Conservation (phyloP, 2,888 invertebrate species). For the Nephrotoma appendiculata region DNA sequence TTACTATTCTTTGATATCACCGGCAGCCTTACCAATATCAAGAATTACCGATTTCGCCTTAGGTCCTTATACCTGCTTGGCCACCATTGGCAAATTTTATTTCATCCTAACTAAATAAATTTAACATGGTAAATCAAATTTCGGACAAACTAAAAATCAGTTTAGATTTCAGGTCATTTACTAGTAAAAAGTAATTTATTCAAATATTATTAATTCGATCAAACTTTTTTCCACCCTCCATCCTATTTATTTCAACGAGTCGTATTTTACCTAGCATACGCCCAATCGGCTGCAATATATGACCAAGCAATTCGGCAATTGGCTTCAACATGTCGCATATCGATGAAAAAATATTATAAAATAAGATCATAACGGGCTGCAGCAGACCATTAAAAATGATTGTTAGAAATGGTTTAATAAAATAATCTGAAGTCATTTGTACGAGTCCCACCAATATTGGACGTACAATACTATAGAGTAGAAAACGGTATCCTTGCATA, state of each 20-base stretch:
- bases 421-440: slow-evolving; percentile 49
- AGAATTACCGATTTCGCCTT: no score
- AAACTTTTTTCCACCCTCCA: background rate
- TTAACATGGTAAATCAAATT: no score
- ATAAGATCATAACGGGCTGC: slow-evolving; percentile 51
- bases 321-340: slow-evolving; percentile 46
- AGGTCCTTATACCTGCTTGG: no score
- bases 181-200: background rate
- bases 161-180: no score
- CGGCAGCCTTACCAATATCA: no score
- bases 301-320: slow-evolving; percentile 39
- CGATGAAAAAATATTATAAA: slow-evolving; percentile 45
- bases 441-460: slow-evolving; percentile 44
- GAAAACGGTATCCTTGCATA: slow-evolving; percentile 39
- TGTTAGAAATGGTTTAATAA: slow-evolving; percentile 48
- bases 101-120: no score
- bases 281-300: slow-evolving; percentile 26
- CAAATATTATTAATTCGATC: background rate
- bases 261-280: slow-evolving; percentile 21
- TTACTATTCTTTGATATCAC: no score
- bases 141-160: no score
- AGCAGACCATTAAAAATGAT: slow-evolving; percentile 47
- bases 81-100: no score
- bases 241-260: background rate
- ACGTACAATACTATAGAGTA: slow-evolving; percentile 41